These are phyloP conservation scores for Sinodicranocentrus sp. DNA, from an alignment of 2,888 invertebrate genomes.

Conservation along the genomic window DNA sequence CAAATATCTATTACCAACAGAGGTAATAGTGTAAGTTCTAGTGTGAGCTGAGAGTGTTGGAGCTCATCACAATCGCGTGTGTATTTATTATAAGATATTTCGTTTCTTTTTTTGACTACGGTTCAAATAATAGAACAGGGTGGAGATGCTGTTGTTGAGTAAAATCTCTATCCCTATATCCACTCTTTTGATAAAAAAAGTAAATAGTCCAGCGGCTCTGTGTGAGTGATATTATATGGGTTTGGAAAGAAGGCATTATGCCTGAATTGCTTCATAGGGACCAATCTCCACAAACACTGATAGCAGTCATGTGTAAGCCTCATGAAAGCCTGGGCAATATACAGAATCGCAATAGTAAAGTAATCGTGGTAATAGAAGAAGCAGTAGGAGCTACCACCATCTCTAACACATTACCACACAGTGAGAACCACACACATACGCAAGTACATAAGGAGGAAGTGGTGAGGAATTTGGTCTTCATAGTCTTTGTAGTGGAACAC, in stretches of 20 bases:
- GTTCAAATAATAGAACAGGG: not conserved
- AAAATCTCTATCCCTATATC: too few relatives aligned
- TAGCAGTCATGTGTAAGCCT: conserved; percentile 13
- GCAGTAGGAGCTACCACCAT: not conserved
- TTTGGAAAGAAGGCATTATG: conserved; percentile 15
- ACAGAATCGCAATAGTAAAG: conserved; percentile 1
- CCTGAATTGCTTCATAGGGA: conserved; percentile 22
- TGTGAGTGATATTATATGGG: conserved; percentile 4
- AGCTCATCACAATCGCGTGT: conserved; percentile 35
- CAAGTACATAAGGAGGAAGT: too few relatives aligned
- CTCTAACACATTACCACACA: not conserved
- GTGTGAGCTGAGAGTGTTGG: not conserved
- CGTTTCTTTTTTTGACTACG: conserved; percentile 6
- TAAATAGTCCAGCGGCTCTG: not conserved
- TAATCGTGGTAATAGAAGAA: not conserved
- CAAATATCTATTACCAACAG: conserved; percentile 2
- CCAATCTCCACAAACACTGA: conserved; percentile 19
- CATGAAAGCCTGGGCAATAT: not conserved
- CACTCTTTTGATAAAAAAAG: not conserved
- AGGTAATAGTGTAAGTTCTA: not conserved
- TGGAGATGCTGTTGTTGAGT: not conserved
- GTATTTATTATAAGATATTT: conserved; percentile 36
- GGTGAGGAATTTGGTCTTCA: too few relatives aligned
- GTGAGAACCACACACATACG: too few relatives aligned
- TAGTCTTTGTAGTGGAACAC: too few relatives aligned